A percentile compares a stretch with the other conserved stretches of the same genome.
Evolutionary conservation across 1,140 invertebrate species (phyloP).

Genomic region (Muscidifurax raptorellus): DNA sequence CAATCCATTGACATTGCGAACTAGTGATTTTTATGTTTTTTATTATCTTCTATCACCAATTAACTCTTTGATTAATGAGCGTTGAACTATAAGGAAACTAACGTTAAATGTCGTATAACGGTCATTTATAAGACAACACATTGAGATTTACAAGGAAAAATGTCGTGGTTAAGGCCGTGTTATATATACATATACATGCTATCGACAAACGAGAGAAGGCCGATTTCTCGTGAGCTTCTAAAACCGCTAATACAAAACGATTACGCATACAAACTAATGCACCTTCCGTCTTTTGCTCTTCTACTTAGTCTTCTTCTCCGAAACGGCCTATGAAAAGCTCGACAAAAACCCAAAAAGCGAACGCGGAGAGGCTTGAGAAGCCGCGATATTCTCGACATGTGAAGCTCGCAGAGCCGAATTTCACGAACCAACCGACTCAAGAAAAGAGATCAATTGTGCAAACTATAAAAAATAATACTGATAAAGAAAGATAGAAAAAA

Average conservation of each 20-base stretch:
- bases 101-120: not conserved
- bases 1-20: constrained; percentile 60
- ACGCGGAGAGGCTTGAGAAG: constrained; percentile 16
- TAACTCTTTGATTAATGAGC: not conserved
- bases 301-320: constrained; percentile 22
- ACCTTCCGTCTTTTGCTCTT: constrained; percentile 30
- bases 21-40: constrained; percentile 27
- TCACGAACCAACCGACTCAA: constrained; percentile 3
- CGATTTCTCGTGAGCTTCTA: constrained; percentile 27
- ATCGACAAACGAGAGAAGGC: constrained; percentile 10
- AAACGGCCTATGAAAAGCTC: constrained; percentile 45
- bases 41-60: not conserved
- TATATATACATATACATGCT: not conserved
- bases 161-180: not conserved
- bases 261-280: constrained; percentile 7
- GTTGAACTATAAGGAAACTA: not conserved
- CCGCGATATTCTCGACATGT: not conserved
- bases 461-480: constrained; percentile 37
- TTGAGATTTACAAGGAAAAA: constrained; percentile 32
- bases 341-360: not conserved
- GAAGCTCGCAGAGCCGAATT: constrained; percentile 9
- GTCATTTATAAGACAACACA: constrained; percentile 2
- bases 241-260: not conserved
- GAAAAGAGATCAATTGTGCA: constrained; percentile 40
- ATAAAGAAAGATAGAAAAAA: constrained; percentile 35